Conservation (phyloP, 2,888 invertebrate species). For the Drosophila falleni region DNA sequence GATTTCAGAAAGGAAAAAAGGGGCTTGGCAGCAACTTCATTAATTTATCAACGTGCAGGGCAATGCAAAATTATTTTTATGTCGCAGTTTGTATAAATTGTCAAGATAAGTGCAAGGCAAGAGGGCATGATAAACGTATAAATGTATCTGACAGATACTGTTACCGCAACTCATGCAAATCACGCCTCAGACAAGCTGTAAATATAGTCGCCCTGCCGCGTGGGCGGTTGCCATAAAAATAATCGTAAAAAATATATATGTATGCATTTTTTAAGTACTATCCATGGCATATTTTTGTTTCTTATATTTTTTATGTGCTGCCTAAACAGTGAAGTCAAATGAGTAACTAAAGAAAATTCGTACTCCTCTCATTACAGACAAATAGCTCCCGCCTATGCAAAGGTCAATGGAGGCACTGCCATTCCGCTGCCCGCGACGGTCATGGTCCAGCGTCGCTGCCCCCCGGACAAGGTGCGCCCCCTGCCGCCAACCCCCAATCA, state of each 20-base stretch:
- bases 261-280: conserved; percentile 16
- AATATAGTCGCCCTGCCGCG: conserved; percentile 32
- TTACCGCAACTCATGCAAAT: conserved; percentile 57
- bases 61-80: conserved; percentile 48
- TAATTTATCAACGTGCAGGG: conserved; percentile 66
- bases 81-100: conserved; percentile 44
- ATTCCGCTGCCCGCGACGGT: conserved; percentile 93
- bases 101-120: conserved; percentile 39
- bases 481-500: conserved; percentile 89
- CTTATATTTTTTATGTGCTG: conserved; percentile 11
- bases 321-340: conserved; percentile 1
- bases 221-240: conserved; percentile 53
- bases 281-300: conserved; percentile 23
- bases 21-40: conserved; percentile 63
- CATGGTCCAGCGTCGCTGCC: conserved; percentile 90
- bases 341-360: conserved; percentile 4
- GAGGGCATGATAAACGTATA: conserved; percentile 26
- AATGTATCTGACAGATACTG: conserved; percentile 60
- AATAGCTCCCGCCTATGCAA: conserved; percentile 88
- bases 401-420: conserved; percentile 89
- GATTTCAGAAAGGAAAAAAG: conserved; percentile 19
- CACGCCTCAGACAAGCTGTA: conserved; percentile 53
- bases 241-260: conserved; percentile 26
- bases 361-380: conserved; percentile 87
- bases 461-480: conserved; percentile 92